Base-by-base conservation (phyloP, 2,888 invertebrate genomes). In the Leucophora obtusa region DNA sequence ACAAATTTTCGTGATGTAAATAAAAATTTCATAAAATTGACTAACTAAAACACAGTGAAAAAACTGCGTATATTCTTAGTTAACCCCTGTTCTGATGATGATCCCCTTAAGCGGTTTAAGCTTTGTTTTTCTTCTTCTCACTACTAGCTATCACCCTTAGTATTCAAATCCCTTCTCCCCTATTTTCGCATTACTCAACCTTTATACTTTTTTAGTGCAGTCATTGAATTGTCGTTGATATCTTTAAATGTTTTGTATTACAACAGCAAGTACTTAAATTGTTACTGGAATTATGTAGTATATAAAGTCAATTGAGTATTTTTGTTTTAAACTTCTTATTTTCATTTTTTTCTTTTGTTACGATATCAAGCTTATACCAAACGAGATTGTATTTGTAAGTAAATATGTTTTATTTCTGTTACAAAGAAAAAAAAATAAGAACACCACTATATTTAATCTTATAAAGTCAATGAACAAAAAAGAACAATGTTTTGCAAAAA, bases 211-310 rank as follows among this genome's bases (percentile, higher is more conserved):
- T 68, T 76, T 76, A 72, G 76, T 72, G 58, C 51, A 63, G 53
- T 76, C 76, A 69, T 65, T 69, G 72, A 59, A 80, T 63, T 66
- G 71, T 56, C 33, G 62, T 66, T 70, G 60, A 80, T 68, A 53
- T 73, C 69, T 73, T 69, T 53, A 69, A 72, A 68, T 59, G 47
- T 72, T 65, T 9, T 59, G 15, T n/a, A 24, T 24, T 28, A 28
- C 15, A 53, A 35, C 47, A 73, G 35, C 21, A 11, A 33, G 7
- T n/a, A 43, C 24, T 47, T 11, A 54, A 66, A 75, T 71, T 72
- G 51, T 17, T 51, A 75, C 51, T 51, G 58, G 24, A 72, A 65
- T 65, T 69, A 66, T 76, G 69, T 69, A 59, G 63, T 60, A 65
- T 54, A 70, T 66, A 53, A 75, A 76, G 62, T 38, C 58, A 70